A percentile compares a stretch with the other conserved stretches of the same genome.
Conservation (phyloP, 1,140 invertebrate species). For the Globodera rostochiensis region DNA sequence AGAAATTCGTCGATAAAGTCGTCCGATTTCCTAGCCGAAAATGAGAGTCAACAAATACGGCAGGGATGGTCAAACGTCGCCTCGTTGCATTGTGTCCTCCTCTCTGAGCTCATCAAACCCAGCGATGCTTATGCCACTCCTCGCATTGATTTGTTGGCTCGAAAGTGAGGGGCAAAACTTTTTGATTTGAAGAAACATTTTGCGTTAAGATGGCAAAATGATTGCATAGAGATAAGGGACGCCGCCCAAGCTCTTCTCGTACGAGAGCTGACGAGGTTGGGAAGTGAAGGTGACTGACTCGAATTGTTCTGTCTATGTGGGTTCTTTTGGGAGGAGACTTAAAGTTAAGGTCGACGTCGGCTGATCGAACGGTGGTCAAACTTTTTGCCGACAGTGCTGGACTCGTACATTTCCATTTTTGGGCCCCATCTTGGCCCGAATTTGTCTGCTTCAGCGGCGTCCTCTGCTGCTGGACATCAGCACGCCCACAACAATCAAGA, state of each 20-base stretch:
- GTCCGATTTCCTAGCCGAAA: conserved; percentile 40
- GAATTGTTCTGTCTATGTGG: conserved; percentile 19
- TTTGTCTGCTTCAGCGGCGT: not conserved
- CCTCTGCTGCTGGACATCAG: not conserved
- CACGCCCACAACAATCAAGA: conserved; percentile 11
- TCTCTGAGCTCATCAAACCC: conserved; percentile 76
- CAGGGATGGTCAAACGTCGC: conserved; percentile 94
- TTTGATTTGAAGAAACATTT: conserved; percentile 7
- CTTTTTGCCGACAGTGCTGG: conserved; percentile 77
- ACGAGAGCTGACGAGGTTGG: conserved; percentile 86
- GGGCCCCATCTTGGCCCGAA: conserved; percentile 22
- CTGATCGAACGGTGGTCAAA: conserved; percentile 92
- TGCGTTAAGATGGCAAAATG: conserved; percentile 82
- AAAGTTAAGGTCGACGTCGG: conserved; percentile 77
- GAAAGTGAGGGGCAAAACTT: conserved; percentile 68
- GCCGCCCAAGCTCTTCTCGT: conserved; percentile 91
- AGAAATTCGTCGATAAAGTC: conserved; percentile 50
- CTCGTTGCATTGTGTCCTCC: conserved; percentile 89
- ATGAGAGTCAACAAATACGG: conserved; percentile 81
- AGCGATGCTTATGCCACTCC: conserved; percentile 79
- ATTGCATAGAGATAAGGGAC: conserved; percentile 90
- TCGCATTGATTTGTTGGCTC: conserved; percentile 92
- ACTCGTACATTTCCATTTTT: conserved; percentile 62
- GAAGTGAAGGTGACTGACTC: conserved; percentile 72
- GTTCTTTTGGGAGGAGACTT: not conserved